Evolutionary conservation across 30 jellyfish, hydroid and myxozoan genomes (phyloP), one percentile per base, ranked within the genome.

Genomic region (Haliclystus octoradiatus): DNA sequence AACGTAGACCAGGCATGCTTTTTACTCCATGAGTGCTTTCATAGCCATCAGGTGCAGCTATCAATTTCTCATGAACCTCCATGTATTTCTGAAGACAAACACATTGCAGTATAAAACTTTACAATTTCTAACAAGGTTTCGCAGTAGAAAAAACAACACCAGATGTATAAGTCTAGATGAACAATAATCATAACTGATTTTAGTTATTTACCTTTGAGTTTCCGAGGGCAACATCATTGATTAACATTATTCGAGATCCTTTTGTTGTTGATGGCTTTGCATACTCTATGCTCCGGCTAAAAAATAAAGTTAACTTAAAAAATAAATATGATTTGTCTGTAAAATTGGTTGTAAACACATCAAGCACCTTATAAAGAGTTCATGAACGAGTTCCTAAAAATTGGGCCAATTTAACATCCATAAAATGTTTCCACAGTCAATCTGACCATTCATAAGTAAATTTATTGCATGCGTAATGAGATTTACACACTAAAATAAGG

Each of bases 11-110:
- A 0, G 24, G 53, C 12, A 63, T 47, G 7, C 40, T 46, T 62
- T 78, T 71, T 0, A 86, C 89, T 1, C 96, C 96, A 69, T 79
- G 94, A 24, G 94, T 75, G 68, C 96, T 86, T 50, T 86, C 61
- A 69, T 9, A 86, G 25, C 96, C 96, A 28, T 66, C 75, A 0
- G 96, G 96, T 19, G 96, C 83, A 27, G 47, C 70, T 33, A 30
- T 49, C 49, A 86, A 62, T 12, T 71, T 63, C 60, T 86, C 64
- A 31, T 74, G 74, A 61, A 67, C 77, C 3, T 69, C 66, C 34
- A 13, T 1, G 57, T 49, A 79, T 25, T 68, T 83, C 80, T 79
- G 68, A 27, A 65, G 30, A 24, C 14, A 14, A 33, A 22, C 13
- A n/a, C 15, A 47, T 12, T 47, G n/a, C 14, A 47, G n/a, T 47